Base-by-base conservation (phyloP, 2,113 vertebrate genomes). In the Platysteira castanea region DNA sequence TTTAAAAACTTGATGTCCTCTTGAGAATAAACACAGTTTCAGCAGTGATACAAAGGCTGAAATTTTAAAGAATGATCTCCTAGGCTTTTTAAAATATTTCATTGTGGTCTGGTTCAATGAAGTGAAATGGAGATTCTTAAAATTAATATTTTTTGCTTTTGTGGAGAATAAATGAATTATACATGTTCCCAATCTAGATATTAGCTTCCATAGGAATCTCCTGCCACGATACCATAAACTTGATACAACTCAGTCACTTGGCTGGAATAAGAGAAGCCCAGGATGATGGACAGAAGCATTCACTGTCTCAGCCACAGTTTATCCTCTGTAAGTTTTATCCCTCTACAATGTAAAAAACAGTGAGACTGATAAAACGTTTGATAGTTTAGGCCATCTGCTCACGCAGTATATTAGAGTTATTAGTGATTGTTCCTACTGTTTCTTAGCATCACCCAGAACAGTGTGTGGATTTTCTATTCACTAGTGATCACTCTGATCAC, bases 311-410 rank as follows among this genome's bases (percentile, higher is more conserved):
- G 81, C 14, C 74, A 84, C 44, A 53, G 71, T 74, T 93, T 85
- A 50, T 86, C 91, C 49, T 70, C 44, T 78, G 2, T 92, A 46
- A 95, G 79, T 97, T 96, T 96, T 87, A 86, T 75, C 73, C 65
- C 7, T 90, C 57, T 52, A 26, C 54, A 76, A 71, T 61, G 50
- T 84, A 37, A 60, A 84, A 93, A 93, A 41, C 67, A 64, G 76
- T 33, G 96, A 84, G 69, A 56, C 65, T 84, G 77, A 50, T 57
- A 28, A 91, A 94, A 53, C 4, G 1, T 84, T 90, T 69, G 56
- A 74, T 96, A 77, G 52, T 92, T 96, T 60, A 67, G 78, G 77
- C 91, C 77, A 96, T 94, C 89, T 95, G 92, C 89, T 90, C 57
- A 15, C 4, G 15, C n/a, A 67, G 30, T 69, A 4, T 80, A 69